Conservation (phyloP, 2,888 invertebrate species). For the Andrena hattorfiana region DNA sequence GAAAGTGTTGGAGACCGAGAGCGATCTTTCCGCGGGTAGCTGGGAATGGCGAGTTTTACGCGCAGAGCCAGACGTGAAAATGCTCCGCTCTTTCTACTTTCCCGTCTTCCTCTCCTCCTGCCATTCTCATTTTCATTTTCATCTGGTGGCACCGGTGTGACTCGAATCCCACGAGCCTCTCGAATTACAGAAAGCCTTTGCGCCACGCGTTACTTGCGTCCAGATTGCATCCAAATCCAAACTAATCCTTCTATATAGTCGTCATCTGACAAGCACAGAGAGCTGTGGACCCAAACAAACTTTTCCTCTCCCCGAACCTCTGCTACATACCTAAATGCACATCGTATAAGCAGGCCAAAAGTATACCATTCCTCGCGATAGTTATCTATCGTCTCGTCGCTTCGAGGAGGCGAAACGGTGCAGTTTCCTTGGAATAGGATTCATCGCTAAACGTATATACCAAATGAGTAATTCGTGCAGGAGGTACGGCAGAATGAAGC, state of each 20-base stretch:
- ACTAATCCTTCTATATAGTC: constrained; percentile 1
- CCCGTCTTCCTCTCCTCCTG: not conserved
- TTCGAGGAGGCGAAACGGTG: not conserved
- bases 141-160: constrained; percentile 17
- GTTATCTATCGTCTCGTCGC: not conserved
- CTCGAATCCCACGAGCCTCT: constrained; percentile 19
- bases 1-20: constrained; percentile 45
- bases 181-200: constrained; percentile 55
- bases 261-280: too few relatives aligned
- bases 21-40: constrained; percentile 46
- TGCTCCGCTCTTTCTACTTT: constrained; percentile 11
- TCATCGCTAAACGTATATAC: not conserved
- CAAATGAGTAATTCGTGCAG: not conserved
- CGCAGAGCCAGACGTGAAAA: constrained; percentile 3
- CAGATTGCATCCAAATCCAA: not conserved
- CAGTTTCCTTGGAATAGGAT: not conserved
- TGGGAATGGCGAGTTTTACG: constrained; percentile 41
- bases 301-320: too few relatives aligned
- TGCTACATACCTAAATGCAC: too few relatives aligned
- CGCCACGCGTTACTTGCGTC: not conserved
- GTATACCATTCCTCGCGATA: not conserved
- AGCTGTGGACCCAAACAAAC: too few relatives aligned
- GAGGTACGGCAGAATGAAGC: not conserved
- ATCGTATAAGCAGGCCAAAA: too few relatives aligned
- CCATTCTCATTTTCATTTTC: constrained; percentile 26